Evolutionary conservation across 2,797 vertebrate species (phyloP).

Genomic region (Pempheris klunzingeri): DNA sequence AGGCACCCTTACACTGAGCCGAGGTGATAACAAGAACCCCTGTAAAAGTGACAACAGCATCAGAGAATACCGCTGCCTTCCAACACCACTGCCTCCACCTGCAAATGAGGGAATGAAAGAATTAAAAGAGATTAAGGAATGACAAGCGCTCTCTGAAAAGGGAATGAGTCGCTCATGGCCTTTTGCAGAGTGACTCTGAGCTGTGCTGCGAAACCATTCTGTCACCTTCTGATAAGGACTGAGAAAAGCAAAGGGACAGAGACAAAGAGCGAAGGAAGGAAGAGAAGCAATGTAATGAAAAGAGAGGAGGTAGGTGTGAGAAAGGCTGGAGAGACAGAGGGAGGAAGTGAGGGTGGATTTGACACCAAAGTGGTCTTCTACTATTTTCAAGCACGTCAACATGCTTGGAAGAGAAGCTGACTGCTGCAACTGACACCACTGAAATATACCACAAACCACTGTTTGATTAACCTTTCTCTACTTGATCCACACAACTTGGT

Average conservation of each 20-base stretch:
- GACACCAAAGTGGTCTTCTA: background rate
- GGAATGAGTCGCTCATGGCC: constrained; percentile 52
- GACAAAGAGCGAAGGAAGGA: constrained; percentile 34
- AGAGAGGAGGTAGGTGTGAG: constrained; percentile 25
- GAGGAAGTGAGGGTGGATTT: constrained; percentile 7
- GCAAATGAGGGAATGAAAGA: constrained; percentile 59
- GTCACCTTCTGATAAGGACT: constrained; percentile 70
- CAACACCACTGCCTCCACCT: constrained; percentile 45
- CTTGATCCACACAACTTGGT: constrained; percentile 55
- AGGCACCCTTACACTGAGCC: constrained; percentile 30
- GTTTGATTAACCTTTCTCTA: constrained; percentile 68
- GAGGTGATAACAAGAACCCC: constrained; percentile 61
- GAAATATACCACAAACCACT: constrained; percentile 52
- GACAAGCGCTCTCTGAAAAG: constrained; percentile 52
- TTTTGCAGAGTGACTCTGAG: constrained; percentile 56
- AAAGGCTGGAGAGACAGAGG: constrained; percentile 8
- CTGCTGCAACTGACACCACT: constrained; percentile 33
- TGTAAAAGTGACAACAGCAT: constrained; percentile 56
- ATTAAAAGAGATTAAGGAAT: constrained; percentile 70
- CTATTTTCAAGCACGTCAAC: constrained; percentile 31
- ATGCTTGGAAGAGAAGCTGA: constrained; percentile 7
- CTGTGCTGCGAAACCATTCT: constrained; percentile 59
- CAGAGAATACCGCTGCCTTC: constrained; percentile 40
- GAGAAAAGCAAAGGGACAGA: constrained; percentile 39
- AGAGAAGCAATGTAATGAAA: constrained; percentile 28